Evolutionary conservation across 1,140 invertebrate genomes (phyloP).

Genomic region (Stratiolaelaps scimitus): DNA sequence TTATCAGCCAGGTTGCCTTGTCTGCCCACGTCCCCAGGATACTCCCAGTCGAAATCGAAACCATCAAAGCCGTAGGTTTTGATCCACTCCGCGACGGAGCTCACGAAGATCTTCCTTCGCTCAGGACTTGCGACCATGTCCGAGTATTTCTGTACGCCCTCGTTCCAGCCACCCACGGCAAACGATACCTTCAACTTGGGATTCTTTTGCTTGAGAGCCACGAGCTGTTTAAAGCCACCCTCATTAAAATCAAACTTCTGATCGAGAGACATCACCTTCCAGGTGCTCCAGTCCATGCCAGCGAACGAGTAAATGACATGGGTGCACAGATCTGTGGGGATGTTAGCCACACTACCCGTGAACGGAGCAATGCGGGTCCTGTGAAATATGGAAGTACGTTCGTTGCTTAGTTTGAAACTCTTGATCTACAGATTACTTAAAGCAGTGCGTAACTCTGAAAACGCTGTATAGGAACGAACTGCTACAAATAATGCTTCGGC

Average conservation of each 20-base stretch:
- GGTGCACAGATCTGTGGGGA: slow-evolving; percentile 39
- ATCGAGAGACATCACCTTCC: slow-evolving; percentile 28
- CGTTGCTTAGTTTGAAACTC: too few species aligned
- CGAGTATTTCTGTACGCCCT: slow-evolving; percentile 56
- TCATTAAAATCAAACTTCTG: slow-evolving; percentile 29
- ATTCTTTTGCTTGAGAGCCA: slow-evolving; percentile 52
- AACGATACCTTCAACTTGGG: slow-evolving; percentile 60
- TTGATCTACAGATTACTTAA: too few species aligned
- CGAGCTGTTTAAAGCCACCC: slow-evolving; percentile 55
- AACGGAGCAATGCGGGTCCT: neutral
- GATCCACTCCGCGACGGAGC: slow-evolving; percentile 53
- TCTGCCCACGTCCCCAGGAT: slow-evolving; percentile 39
- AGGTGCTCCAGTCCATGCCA: slow-evolving; percentile 33
- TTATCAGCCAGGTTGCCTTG: neutral
- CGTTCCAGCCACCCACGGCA: slow-evolving; percentile 69
- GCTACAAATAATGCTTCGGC: too few species aligned
- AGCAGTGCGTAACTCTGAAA: too few species aligned
- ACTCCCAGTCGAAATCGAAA: slow-evolving; percentile 51
- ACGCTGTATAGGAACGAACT: too few species aligned
- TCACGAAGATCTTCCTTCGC: slow-evolving; percentile 56
- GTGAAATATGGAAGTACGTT: neutral
- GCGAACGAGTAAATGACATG: slow-evolving; percentile 42
- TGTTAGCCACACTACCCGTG: slow-evolving; percentile 12
- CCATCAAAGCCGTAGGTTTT: slow-evolving; percentile 50
- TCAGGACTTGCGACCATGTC: slow-evolving; percentile 49